These are phyloP conservation scores for Cavia porcellus DNA, from an alignment of 2,113 vertebrate species.

Conservation along the genomic window DNA sequence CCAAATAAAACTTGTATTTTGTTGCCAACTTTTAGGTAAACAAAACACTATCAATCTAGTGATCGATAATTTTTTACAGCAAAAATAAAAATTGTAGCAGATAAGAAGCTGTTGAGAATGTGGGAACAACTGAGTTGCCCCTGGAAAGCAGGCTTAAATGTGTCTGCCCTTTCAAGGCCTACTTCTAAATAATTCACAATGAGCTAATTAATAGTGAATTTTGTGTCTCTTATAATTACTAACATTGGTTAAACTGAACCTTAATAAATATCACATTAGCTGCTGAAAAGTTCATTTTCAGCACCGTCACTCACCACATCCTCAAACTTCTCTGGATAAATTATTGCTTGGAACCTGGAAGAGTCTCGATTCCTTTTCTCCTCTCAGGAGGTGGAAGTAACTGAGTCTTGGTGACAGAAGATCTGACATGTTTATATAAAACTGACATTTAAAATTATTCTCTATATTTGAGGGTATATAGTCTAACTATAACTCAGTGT, in stretches of 20 bases:
- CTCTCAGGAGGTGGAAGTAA: background rate
- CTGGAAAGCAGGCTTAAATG: background rate
- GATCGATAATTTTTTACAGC: too few species aligned
- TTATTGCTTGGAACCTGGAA: slow-evolving; percentile 22
- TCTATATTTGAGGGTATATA: background rate
- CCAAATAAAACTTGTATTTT: background rate
- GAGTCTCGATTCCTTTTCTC: background rate
- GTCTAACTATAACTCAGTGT: background rate
- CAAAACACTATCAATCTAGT: background rate
- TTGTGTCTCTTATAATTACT: slow-evolving; percentile 84
- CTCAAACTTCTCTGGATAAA: slow-evolving; percentile 33
- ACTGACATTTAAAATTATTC: background rate
- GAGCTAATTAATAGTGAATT: slow-evolving; percentile 83
- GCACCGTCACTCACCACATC: slow-evolving; percentile 26
- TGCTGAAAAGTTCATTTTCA: slow-evolving; percentile 72
- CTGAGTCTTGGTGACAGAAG: background rate
- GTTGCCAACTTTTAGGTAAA: background rate
- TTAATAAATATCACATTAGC: slow-evolving; percentile 81
- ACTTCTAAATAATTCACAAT: slow-evolving; percentile 74
- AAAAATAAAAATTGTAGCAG: background rate
- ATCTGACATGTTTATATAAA: background rate
- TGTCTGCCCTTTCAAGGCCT: background rate
- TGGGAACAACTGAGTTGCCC: background rate
- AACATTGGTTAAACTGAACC: slow-evolving; percentile 79
- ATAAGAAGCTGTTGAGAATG: background rate